Conservation (phyloP, 1,140 invertebrate species). For the Zaprionus camerounensis region DNA sequence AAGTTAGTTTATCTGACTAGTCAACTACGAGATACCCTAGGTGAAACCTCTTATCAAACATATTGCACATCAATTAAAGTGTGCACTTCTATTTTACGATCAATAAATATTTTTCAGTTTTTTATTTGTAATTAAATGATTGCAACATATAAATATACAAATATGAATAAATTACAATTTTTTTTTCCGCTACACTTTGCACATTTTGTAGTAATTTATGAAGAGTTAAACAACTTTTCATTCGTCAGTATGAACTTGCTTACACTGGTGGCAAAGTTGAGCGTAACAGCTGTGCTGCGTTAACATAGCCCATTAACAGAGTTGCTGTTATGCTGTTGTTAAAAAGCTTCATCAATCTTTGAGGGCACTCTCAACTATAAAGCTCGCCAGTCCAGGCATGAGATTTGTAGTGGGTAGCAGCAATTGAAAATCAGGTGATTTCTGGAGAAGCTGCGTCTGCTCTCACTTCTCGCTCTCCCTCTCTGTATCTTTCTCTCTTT, state of each 20-base stretch:
- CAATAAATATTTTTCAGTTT: not conserved
- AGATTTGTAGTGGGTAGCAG: conserved; percentile 55
- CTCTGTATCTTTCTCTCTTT: not conserved
- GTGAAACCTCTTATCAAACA: not conserved
- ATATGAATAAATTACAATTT: not conserved
- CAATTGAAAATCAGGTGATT: conserved; percentile 82
- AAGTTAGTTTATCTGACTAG: not conserved
- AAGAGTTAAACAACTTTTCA: not conserved
- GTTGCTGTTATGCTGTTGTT: conserved; percentile 8
- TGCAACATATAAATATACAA: not conserved
- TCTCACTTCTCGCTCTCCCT: conserved; percentile 20
- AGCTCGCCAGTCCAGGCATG: conserved; percentile 25
- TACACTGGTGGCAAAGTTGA: conserved; percentile 11
- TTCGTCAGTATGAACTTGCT: not conserved
- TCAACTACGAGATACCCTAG: not conserved
- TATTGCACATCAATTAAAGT: not conserved
- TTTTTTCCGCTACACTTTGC: not conserved
- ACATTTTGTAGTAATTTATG: not conserved
- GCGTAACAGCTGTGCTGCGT: not conserved
- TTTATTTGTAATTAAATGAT: not conserved
- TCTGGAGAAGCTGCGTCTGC: conserved; percentile 55
- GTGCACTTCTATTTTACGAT: not conserved
- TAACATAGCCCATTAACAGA: conserved; percentile 14
- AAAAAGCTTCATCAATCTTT: conserved; percentile 18
- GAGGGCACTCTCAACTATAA: conserved; percentile 20